These are phyloP conservation scores for Corvus moneduloides DNA, from an alignment of 2,113 vertebrate species.

Conservation along the genomic window DNA sequence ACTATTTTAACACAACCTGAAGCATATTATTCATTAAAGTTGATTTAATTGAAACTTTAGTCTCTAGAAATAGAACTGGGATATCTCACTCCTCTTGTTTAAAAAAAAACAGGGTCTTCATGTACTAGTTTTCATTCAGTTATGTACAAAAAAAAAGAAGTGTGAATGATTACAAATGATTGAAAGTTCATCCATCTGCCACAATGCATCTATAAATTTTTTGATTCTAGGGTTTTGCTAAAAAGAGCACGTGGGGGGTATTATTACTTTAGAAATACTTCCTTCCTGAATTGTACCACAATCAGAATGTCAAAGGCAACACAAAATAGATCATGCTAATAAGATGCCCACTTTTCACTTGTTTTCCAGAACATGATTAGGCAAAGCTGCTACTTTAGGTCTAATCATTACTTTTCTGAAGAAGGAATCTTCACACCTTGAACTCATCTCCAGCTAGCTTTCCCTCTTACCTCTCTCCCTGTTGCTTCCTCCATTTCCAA, in stretches of 20 bases:
- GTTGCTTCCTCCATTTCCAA: not conserved
- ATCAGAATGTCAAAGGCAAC: not conserved
- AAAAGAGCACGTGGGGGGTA: accelerated
- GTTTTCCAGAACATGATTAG: not conserved
- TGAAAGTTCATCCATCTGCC: not conserved
- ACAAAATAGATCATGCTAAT: not conserved
- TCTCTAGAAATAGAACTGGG: not conserved
- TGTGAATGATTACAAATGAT: not conserved
- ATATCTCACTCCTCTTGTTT: not conserved
- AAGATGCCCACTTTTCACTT: not conserved
- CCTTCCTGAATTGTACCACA: not conserved
- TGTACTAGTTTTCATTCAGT: not conserved
- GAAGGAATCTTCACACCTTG: not conserved
- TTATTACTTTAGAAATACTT: not conserved
- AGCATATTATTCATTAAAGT: not conserved
- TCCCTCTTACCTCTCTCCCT: not conserved
- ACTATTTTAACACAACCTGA: not conserved
- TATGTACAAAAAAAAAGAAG: not conserved
- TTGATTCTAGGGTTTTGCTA: not conserved
- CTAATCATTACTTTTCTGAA: not conserved
- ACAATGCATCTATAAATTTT: not conserved
- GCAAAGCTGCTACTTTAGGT: not conserved
- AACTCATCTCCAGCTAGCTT: not conserved
- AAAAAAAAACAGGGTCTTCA: not conserved
- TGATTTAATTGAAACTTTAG: not conserved